Conservation (phyloP, 1,140 invertebrate genomes). For the Stratiolaelaps scimitus region DNA sequence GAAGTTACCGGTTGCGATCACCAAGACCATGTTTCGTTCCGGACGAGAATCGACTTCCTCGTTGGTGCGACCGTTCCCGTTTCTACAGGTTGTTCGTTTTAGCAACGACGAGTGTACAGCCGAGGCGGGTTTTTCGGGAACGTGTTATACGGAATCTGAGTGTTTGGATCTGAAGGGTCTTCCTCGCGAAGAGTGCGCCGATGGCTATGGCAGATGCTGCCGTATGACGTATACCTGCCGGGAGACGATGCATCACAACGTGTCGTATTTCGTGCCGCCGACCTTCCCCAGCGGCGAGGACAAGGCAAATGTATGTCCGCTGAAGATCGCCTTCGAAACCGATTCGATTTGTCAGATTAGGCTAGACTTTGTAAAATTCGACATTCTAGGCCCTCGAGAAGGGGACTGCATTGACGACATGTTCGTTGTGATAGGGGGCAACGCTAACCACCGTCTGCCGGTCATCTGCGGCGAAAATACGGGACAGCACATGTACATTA, state of each 20-base stretch:
- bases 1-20: background rate
- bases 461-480: constrained; percentile 64
- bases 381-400: constrained; percentile 47
- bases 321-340: background rate
- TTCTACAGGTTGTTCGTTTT: constrained; percentile 58
- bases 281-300: constrained; percentile 55
- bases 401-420: constrained; percentile 58
- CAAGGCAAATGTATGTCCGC: constrained; percentile 2
- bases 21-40: background rate
- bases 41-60: constrained; percentile 1
- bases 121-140: constrained; percentile 48
- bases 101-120: constrained; percentile 50
- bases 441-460: constrained; percentile 54
- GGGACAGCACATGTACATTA: constrained; percentile 50
- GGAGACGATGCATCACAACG: constrained; percentile 58
- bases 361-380: constrained; percentile 59
- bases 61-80: constrained; percentile 28
- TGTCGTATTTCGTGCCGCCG: constrained; percentile 68
- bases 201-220: constrained; percentile 38
- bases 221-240: constrained; percentile 52
- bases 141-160: constrained; percentile 48
- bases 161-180: constrained; percentile 34
- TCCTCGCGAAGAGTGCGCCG: constrained; percentile 35
- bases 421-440: constrained; percentile 54
- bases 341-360: constrained; percentile 51